Evolutionary conservation across 35 echinoderm and acorn worm species (phyloP).

Genomic region (Nesometra sesokonis): DNA sequence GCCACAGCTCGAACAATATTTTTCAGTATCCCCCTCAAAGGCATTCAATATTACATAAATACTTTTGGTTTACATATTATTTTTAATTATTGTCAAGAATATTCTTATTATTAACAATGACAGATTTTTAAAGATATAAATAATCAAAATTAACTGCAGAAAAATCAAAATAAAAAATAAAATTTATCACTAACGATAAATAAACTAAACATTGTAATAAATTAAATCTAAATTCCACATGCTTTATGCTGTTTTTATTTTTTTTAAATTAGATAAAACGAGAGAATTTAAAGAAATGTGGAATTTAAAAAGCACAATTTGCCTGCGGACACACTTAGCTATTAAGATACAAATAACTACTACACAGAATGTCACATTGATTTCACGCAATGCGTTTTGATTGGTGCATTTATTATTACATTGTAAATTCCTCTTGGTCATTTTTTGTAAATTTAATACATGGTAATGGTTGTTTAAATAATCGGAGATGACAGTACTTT

Average conservation of each 20-base stretch:
- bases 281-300: not conserved
- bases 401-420: not conserved
- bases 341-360: not conserved
- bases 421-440: not conserved
- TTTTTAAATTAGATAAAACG: not conserved
- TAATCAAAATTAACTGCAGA: too few relatives aligned
- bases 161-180: not conserved
- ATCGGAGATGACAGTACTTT: too few relatives aligned
- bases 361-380: not conserved
- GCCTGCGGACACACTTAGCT: not conserved
- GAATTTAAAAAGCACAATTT: not conserved
- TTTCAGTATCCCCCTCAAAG: too few relatives aligned
- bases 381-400: not conserved
- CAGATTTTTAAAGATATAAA: too few relatives aligned
- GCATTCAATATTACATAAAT: too few relatives aligned
- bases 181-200: not conserved
- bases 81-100: too few relatives aligned
- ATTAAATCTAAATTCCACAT: not conserved
- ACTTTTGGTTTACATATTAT: too few relatives aligned
- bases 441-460: not conserved
- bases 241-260: not conserved
- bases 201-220: not conserved
- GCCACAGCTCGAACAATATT: too few relatives aligned
- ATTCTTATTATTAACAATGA: too few relatives aligned
- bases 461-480: too few relatives aligned